These are phyloP conservation scores for Microtus richardsoni DNA, from an alignment of 2,113 vertebrate genomes.

Conservation along the genomic window DNA sequence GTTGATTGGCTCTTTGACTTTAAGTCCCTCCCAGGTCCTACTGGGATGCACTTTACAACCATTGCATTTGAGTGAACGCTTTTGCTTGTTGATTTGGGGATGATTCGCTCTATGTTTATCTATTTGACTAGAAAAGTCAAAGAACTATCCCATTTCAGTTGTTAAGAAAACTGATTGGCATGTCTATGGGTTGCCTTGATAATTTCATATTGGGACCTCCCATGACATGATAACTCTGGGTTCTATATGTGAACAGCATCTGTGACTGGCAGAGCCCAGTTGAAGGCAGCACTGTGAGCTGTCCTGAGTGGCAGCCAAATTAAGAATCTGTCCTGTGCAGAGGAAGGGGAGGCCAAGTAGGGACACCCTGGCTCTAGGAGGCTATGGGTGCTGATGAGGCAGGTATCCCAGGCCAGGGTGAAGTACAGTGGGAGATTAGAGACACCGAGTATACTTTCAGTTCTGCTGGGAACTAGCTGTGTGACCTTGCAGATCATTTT, in stretches of 20 bases:
- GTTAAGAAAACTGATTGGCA: background rate
- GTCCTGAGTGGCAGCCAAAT: background rate
- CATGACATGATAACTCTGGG: too few relatives aligned
- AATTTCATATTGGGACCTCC: background rate
- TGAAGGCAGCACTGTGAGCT: background rate
- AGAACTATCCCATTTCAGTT: background rate
- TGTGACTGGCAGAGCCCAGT: background rate
- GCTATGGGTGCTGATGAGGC: background rate
- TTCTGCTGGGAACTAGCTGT: conserved; percentile 49
- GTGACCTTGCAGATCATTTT: conserved; percentile 36
- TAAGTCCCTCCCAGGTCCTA: background rate
- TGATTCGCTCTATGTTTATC: background rate
- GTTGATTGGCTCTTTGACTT: background rate
- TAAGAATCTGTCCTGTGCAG: background rate
- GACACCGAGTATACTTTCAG: background rate
- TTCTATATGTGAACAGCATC: background rate
- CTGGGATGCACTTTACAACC: background rate
- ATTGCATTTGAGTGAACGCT: background rate
- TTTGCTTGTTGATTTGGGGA: background rate
- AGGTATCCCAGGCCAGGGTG: background rate
- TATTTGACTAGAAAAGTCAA: background rate
- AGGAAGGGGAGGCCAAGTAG: background rate
- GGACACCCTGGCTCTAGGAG: background rate
- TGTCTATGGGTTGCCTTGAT: background rate
- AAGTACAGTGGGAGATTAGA: background rate